Conservation (phyloP, 2,888 invertebrate species). For the Amaurobius ferox region DNA sequence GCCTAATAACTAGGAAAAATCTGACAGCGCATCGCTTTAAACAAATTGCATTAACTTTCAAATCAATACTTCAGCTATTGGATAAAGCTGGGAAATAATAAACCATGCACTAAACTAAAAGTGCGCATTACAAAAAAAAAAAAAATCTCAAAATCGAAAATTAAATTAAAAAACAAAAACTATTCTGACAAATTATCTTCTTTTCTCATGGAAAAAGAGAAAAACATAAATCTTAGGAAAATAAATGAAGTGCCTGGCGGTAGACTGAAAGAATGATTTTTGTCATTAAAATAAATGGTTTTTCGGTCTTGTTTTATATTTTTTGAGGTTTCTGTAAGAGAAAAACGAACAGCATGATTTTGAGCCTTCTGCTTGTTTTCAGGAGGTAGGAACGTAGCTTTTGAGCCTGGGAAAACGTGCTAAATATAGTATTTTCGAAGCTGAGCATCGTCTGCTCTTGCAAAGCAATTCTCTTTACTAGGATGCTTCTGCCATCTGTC, state of each 20-base stretch:
- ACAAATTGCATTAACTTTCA: too few species aligned
- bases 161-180: background rate
- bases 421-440: conserved; percentile 57
- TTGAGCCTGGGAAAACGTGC: conserved; percentile 61
- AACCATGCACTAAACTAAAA: background rate
- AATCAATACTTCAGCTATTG: too few species aligned
- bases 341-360: background rate
- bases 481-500: background rate
- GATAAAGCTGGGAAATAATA: background rate
- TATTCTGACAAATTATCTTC: background rate
- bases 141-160: background rate
- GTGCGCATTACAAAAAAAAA: background rate
- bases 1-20: too few species aligned
- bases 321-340: background rate
- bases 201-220: background rate
- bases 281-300: conserved; percentile 30
- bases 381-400: conserved; percentile 19
- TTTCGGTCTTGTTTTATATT: conserved; percentile 1
- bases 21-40: too few species aligned
- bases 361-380: conserved; percentile 6
- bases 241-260: background rate
- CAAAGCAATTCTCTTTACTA: background rate
- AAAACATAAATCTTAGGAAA: conserved; percentile 24
- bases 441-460: conserved; percentile 3
- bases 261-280: background rate